Base-by-base conservation (phyloP, 2,888 invertebrate species). In the Caenorhabditis sp. region DNA sequence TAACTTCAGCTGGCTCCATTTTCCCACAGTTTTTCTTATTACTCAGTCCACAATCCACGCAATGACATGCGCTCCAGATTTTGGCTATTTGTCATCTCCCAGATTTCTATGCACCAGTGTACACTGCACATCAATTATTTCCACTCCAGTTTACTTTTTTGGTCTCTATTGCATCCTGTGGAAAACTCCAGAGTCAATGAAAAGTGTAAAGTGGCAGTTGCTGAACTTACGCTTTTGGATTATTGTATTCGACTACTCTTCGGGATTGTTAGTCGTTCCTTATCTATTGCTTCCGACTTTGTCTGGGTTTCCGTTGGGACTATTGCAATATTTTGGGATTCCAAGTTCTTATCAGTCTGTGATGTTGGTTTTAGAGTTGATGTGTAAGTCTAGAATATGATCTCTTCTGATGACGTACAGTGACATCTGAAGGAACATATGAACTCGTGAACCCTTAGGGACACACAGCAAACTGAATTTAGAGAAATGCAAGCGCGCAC, bases 181-280 rank as follows among this genome's bases (percentile, higher is more conserved):
- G 22, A 69, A 69, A 63, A 77, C 77, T 38, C 69, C 77, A 3
- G 31, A 41, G 3, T 24, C 54, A n/a, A 77, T 77, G 77, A 63
- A 35, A 35, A 49, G 61, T 10, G 63, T 69, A 10, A 77, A 77
- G 28, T 69, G 51, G 61, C 22, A 26, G n/a, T 19, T 77, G 49
- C 0, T 69, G 2, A 49, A 12, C 2, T n/a, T 63, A 12, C 69
- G 63, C 26, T 12, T 41, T 7, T 77, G 59, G 59, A 41, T 26
- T 6, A 24, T 51, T 1, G 1, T 59, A 2, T 41, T 68, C n/a
- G 76, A 77, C 26, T 41, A 49, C 16, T 22, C 0, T 8, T 2
- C 41, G 12, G 61, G 51, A 10, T 19, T 49, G 12, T n/a, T 61
- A 4, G 47, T 24, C 0, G 31, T 54, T 10, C 76, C 76, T 1